Conservation (phyloP, 2,797 vertebrate species). For the Fringilla coelebs region DNA sequence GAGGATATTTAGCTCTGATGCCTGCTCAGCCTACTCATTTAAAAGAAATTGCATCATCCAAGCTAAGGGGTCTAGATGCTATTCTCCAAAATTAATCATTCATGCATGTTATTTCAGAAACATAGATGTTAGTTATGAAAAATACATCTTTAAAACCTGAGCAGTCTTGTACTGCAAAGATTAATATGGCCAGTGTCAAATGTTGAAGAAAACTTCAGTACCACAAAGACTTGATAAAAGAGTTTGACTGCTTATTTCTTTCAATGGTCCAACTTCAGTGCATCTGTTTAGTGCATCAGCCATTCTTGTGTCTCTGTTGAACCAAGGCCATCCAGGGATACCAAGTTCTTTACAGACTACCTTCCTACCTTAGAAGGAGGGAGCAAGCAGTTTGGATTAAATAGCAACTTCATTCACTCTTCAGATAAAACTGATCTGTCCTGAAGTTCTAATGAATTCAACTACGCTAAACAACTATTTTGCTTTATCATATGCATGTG, state of each 20-base stretch:
- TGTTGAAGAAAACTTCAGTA: neutral
- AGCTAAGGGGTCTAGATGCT: conserved; percentile 2
- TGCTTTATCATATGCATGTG: neutral
- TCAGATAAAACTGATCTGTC: neutral
- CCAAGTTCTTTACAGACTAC: neutral
- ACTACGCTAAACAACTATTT: neutral
- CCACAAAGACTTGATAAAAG: neutral
- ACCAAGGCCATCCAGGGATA: neutral
- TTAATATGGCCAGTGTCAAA: neutral
- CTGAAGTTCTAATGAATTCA: neutral
- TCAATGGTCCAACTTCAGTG: neutral
- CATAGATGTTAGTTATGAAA: neutral
- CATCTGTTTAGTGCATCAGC: neutral
- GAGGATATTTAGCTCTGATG: conserved; percentile 71
- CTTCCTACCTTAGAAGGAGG: neutral
- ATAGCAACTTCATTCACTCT: neutral
- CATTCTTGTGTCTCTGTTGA: neutral
- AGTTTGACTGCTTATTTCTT: neutral
- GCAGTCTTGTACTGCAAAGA: neutral
- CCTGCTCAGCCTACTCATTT: conserved; percentile 43
- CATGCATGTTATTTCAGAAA: neutral
- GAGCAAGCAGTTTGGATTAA: neutral
- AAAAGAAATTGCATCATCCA: conserved; percentile 64
- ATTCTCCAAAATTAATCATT: conserved; percentile 42
- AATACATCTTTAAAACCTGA: neutral